Evolutionary conservation across 2,797 vertebrate genomes (phyloP).

Genomic region (Clamator glandarius): DNA sequence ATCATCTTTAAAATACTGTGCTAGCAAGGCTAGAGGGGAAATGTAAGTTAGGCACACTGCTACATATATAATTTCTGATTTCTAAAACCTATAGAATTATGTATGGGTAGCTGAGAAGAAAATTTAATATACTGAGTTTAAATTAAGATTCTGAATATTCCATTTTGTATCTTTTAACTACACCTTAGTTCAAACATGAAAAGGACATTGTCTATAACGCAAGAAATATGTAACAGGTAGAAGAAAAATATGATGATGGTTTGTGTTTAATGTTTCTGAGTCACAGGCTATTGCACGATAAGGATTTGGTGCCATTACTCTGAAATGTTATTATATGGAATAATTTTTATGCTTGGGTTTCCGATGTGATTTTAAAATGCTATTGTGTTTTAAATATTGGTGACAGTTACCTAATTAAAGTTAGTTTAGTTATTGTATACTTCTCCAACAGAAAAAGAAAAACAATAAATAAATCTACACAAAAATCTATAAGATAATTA

Average conservation of each 20-base stretch:
- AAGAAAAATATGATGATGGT: not conserved
- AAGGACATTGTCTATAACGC: not conserved
- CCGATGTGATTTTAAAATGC: not conserved
- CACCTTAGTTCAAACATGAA: not conserved
- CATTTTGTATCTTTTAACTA: not conserved
- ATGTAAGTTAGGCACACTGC: not conserved
- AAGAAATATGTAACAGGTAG: not conserved
- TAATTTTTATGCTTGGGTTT: slow-evolving; percentile 31
- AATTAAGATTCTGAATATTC: not conserved
- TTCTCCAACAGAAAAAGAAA: slow-evolving; percentile 26
- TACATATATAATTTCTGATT: not conserved
- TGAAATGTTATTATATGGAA: slow-evolving; percentile 14
- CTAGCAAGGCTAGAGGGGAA: not conserved
- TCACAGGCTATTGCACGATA: not conserved
- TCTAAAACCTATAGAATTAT: not conserved
- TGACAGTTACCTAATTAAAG: slow-evolving; percentile 13
- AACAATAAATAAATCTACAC: slow-evolving; percentile 28
- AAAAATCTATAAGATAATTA: slow-evolving; percentile 61
- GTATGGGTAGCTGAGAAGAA: not conserved
- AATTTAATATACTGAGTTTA: not conserved
- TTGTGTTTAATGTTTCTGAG: slow-evolving; percentile 17
- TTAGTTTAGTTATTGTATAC: slow-evolving; percentile 24
- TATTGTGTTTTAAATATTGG: slow-evolving; percentile 30
- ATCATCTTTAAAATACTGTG: not conserved
- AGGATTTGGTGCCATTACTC: not conserved